Base-by-base conservation (phyloP, 2,888 invertebrate species). In the Eristalis tenax region DNA sequence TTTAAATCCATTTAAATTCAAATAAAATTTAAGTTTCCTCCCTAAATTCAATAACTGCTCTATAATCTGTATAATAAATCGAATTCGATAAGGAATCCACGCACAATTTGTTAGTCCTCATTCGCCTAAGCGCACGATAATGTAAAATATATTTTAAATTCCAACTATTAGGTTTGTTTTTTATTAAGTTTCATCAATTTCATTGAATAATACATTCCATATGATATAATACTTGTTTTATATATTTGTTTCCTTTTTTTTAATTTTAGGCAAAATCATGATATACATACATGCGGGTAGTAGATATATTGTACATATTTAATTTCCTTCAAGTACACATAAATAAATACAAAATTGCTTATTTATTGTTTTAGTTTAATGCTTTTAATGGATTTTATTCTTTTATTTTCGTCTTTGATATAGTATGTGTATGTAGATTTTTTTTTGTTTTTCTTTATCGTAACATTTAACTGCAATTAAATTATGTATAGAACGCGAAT, bases 141-240 rank as follows among this genome's bases (percentile, higher is more conserved):
- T 69, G 38, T 32, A 69, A 68, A 79, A 74, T 77, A 40, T 73
- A 18, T 18, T 18, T 50, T 23, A 59, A 73, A 77, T 70, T 70
- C 63, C 65, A 85, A 77, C n/a, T 77, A 57, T 66, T 68, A 50
- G 4, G 26, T 38, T 38, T 66, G 38, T 63, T 43, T 43, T 50
- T 59, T 10, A 57, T 43, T 66, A 40, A 61, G 6, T 61, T 69
- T 28, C 22, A 61, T 32, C 11, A 70, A 50, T 59, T 80, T 80
- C 66, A 38, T 68, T 71, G 76, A 82, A 86, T 74, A 86, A 78
- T 82, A 85, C 81, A 69, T 86, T 73, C 35, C 63, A 61, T 71
- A 71, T 73, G 57, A 73, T 76, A 69, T 40, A 35, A 56, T 28
- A 75, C 57, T 65, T 38, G 22, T 68, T 61, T 40, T 79, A 40